Evolutionary conservation across 2,888 invertebrate genomes (phyloP), one percentile per base, ranked within the genome.

Genomic region (Archips xylosteana): DNA sequence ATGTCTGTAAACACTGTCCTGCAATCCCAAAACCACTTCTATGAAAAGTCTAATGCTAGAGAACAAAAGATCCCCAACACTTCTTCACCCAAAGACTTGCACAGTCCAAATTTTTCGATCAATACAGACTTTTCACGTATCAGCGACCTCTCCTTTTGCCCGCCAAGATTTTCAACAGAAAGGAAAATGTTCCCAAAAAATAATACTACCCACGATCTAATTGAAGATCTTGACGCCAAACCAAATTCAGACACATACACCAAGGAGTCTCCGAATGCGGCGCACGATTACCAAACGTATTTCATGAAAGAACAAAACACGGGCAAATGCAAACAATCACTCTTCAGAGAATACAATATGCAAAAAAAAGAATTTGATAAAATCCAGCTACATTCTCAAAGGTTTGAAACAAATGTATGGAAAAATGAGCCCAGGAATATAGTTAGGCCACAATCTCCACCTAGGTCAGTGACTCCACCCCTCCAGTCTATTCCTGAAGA

Each of bases 401-500:
- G 70, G 47, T 74, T 74, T n/a, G 92, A 94, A 74, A 85, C 87
- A 32, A 88, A 91, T 72, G 79, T 88, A 39, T 94, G 95, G 94
- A 87, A 88, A 64, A 87, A 83, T 76, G 89, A 92, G 15, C 77
- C 83, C 15, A 85, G 82, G 75, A 64, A 74, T 13, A 89, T 90
- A 45, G 71, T 79, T 1, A 86, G 63, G 39, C 23, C 68, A 3
- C 59, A 82, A 70, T 91, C 94, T 0, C 94, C 94, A 1, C 90
- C 90, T 1, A 82, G 92, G 67, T 91, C 94, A 1, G 79, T 90
- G 51, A 89, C 92, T 0, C 91, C 91, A 2, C 91, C 92, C 2
- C 82, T 95, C 15, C 91, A 92, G 60, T 90, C 93, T 0, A 95
- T 95, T 51, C 93, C 94, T 12, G 95, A 95, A 84, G 95, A 95